Base-by-base conservation (phyloP, 2,888 invertebrate species). In the Plebejus anna region DNA sequence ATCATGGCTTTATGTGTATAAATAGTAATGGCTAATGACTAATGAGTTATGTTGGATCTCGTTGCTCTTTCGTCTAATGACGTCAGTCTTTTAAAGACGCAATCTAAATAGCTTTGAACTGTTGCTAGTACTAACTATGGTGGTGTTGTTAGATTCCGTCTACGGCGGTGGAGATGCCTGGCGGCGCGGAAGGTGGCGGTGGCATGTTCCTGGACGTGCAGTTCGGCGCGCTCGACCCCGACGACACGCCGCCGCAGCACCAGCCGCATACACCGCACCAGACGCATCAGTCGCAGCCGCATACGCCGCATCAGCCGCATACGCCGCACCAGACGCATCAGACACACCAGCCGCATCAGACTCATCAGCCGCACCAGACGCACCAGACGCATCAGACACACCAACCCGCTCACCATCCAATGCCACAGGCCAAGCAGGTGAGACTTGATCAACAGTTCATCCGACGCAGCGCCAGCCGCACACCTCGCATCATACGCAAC, bases 161-260 rank as follows among this genome's bases (percentile, higher is more conserved):
- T 76, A 97, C 96, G 77, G 98, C 99, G 36, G 99, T 99, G 61
- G 99, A 99, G 92, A 99, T 99, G 99, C 99, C 99, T 0, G 98
- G 97, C 80, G 98, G 98, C 84, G 84, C 84, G 51, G 96, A 96
- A 84, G 95, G 96, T 78, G 96, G 95, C 80, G 96, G 96, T 81
- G 95, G 95, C 59, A 95, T 96, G 80, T 96, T 96, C 88, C 95
- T 99, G 82, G 98, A 98, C 92, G 98, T 99, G 80, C 98, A 98
- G 93, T 99, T 99, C 90, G 98, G 98, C 55, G 98, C 97, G 3
- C 94, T 98, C 82, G 98, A 98, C 79, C 87, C 90, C 11, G 90
- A 90, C 77, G 80, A 86, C 77, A 76, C 77, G 55, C 76, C 77
- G 70, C 77, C 77, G 66, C 76, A 9, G 11, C 76, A n/a, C 66